phyloP scores from a whole-genome alignment of 2,888 invertebrate species.

The Parthenolecanium corni region DNA sequence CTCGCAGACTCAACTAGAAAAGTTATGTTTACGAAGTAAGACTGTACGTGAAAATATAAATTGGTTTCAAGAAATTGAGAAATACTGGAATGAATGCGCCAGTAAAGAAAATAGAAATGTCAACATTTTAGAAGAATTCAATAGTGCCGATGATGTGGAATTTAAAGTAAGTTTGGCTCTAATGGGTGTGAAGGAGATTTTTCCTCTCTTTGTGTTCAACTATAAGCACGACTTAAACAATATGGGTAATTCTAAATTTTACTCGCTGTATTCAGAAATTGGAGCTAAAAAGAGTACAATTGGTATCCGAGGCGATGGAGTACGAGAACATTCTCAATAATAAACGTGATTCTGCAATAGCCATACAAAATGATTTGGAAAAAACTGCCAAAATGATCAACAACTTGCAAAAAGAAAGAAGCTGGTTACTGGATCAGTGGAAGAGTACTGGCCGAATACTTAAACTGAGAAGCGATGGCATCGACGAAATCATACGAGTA shows the following conservation, averaged over 20 bases:
- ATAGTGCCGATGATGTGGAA: neutral
- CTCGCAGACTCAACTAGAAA: neutral
- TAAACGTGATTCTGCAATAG: no score
- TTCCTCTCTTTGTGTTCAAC: no score
- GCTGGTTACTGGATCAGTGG: neutral
- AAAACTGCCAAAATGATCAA: neutral
- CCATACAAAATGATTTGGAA: neutral
- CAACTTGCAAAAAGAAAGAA: neutral
- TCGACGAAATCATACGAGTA: neutral
- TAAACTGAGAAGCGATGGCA: neutral
- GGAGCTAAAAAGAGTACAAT: no score
- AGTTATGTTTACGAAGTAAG: neutral
- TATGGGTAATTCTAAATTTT: no score
- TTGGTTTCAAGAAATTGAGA: constrained; percentile 20
- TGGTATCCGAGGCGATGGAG: no score
- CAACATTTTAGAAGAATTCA: constrained; percentile 1
- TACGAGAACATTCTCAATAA: no score
- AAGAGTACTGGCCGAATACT: neutral
- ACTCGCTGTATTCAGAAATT: no score
- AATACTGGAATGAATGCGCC: neutral
- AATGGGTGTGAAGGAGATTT: no score
- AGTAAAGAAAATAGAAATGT: neutral
- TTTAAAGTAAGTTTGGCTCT: neutral
- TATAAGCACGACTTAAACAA: no score
- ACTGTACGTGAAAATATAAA: neutral